phyloP scores from a whole-genome alignment of 2,888 invertebrate genomes.

The Rotaria macrura region DNA sequence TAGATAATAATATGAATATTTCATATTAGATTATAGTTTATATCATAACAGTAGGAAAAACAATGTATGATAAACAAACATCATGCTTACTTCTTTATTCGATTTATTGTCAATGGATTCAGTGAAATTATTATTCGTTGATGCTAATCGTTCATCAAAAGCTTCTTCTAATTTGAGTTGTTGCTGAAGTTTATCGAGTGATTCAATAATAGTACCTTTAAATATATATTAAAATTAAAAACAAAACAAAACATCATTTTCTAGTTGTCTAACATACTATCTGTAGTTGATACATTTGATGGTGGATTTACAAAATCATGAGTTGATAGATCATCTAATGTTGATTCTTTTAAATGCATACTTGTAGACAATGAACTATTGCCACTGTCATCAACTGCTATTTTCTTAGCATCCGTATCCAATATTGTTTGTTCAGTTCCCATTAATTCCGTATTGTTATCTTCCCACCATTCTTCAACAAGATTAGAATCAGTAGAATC shows the following conservation, averaged over 20 bases:
- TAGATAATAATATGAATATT: neutral
- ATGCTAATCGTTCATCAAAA: neutral
- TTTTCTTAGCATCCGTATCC: neutral
- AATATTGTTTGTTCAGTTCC: neutral
- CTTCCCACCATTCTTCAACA: neutral
- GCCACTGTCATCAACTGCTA: neutral
- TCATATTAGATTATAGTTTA: neutral
- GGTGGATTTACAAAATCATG: neutral
- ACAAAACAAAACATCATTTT: neutral
- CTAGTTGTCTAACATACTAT: neutral
- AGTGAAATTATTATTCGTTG: neutral
- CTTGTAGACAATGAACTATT: neutral
- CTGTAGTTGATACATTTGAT: neutral
- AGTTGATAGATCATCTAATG: neutral
- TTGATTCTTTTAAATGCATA: neutral
- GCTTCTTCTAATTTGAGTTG: conserved; percentile 11
- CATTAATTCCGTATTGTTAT: neutral
- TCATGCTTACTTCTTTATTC: neutral
- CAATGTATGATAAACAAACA: too few species aligned
- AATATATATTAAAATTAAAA: neutral
- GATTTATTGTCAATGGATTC: neutral
- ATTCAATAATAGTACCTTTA: neutral
- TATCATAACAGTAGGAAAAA: too few species aligned
- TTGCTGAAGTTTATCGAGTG: neutral
- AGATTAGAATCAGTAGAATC: neutral